phyloP scores from a whole-genome alignment of 2,888 invertebrate species.

The Diaperis boleti region DNA sequence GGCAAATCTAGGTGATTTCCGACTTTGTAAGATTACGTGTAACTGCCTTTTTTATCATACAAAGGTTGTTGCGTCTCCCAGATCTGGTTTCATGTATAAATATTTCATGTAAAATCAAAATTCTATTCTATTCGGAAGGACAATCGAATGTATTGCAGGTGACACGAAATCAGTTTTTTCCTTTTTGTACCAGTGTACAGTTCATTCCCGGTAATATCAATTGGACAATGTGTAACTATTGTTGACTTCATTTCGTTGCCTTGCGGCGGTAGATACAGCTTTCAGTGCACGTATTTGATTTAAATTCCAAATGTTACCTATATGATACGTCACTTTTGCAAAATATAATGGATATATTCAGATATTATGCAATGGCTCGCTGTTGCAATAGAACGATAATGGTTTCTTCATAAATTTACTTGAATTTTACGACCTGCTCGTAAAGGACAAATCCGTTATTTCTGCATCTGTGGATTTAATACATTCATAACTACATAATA shows the following conservation, averaged over 20 bases:
- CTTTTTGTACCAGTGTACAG: slow-evolving; percentile 21
- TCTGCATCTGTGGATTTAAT: slow-evolving; percentile 17
- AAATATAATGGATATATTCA: slow-evolving; percentile 27
- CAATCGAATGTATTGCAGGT: slow-evolving; percentile 29
- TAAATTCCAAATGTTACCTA: slow-evolving; percentile 23
- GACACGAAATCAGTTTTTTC: slow-evolving; percentile 22
- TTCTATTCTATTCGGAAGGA: no score
- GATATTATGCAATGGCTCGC: slow-evolving; percentile 15
- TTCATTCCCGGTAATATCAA: no score
- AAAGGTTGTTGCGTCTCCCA: slow-evolving; percentile 19
- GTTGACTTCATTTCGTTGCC: slow-evolving; percentile 10
- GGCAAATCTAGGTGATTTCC: not conserved
- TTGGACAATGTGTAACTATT: slow-evolving; percentile 15
- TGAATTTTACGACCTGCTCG: slow-evolving; percentile 14
- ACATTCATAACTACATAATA: slow-evolving; percentile 4
- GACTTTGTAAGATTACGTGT: no score
- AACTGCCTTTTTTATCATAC: no score
- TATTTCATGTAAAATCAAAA: slow-evolving; percentile 37
- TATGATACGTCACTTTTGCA: slow-evolving; percentile 20
- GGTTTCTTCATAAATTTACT: slow-evolving; percentile 26
- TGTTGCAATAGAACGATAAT: slow-evolving; percentile 16
- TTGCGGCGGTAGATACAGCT: not conserved
- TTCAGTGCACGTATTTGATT: slow-evolving; percentile 26
- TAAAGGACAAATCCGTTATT: slow-evolving; percentile 28
- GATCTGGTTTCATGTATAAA: slow-evolving; percentile 30